phyloP scores from a whole-genome alignment of 64 coral and sea anemone genomes.

The Pocillopora damicornis region DNA sequence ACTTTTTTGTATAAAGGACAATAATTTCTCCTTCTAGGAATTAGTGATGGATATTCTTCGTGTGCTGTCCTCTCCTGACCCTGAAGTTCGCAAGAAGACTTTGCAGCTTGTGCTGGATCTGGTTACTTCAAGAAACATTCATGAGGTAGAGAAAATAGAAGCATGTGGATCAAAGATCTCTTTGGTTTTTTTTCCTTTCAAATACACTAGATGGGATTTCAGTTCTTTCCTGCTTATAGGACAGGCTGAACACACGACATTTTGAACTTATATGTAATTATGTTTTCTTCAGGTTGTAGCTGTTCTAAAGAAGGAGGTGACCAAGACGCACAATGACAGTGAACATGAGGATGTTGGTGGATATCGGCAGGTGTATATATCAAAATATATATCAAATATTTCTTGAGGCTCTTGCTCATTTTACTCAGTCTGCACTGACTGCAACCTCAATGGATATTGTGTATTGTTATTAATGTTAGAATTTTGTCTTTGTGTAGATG shows the following conservation, averaged over 20 bases:
- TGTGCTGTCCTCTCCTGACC: conserved; percentile 89
- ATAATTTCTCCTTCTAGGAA: conserved; percentile 56
- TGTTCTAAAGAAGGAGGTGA: conserved; percentile 94
- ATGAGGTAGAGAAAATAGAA: conserved; percentile 52
- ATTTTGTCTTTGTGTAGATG: conserved; percentile 56
- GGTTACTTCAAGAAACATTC: conserved; percentile 93
- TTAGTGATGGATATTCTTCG: conserved; percentile 99
- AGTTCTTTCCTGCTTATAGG: background rate
- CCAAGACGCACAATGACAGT: conserved; percentile 96
- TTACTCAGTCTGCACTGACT: background rate
- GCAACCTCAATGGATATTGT: background rate
- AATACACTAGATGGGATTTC: too few species aligned
- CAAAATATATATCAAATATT: too few species aligned
- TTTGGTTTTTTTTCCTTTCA: too few species aligned
- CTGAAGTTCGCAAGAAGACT: conserved; percentile 98
- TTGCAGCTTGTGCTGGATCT: conserved; percentile 93
- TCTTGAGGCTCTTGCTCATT: background rate
- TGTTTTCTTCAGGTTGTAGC: conserved; percentile 69
- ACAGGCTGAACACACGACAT: too few species aligned
- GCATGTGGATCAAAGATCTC: too few species aligned
- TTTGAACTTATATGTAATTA: too few species aligned
- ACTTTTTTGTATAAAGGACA: background rate
- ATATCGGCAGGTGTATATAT: conserved; percentile 93
- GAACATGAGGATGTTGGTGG: conserved; percentile 87
- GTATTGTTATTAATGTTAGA: background rate